Evolutionary conservation across 2,113 vertebrate species (phyloP), one percentile per base, ranked within the genome.

Genomic region (Glareola pratincola): DNA sequence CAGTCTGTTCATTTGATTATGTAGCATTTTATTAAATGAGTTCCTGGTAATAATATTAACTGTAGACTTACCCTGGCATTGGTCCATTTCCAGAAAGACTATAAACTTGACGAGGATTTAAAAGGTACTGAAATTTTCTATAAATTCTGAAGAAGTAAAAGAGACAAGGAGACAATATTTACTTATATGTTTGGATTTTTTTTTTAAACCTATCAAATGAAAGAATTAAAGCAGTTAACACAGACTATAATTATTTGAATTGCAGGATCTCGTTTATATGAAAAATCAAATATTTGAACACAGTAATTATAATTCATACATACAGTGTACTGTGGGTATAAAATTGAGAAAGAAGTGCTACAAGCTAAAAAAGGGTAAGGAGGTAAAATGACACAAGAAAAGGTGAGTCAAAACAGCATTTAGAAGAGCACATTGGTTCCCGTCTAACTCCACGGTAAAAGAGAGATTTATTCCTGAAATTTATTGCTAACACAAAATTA

Each of bases 51-150:
- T 94, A 67, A 97, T 75, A 92, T 94, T 96, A 96, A 85, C 56
- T 51, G 87, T 72, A 73, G 82, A 98, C 99, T 96, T 98, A 99
- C 99, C 99, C 99, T 75, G 99, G 98, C 99, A 99, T 99, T 63
- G 99, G 99, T 95, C 99, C 99, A 71, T 98, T 99, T 97, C 98
- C 99, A 97, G 98, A 98, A 98, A 99, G 98, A 97, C 98, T 99
- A 97, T 99, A 99, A 94, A 99, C 99, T 94, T 99, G 99, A 97
- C 99, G 98, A 87, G 99, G 99, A 98, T 99, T 99, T 97, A 99
- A 98, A 77, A 99, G 98, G 96, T 99, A 99, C 95, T 99, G 99
- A 97, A 99, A 99, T 98, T 99, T 99, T 97, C 99, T 98, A 97
- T 99, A 99, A 97, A 99, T 99, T 98, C 99, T 99, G 88, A 60